These are phyloP conservation scores for Oryzias dopingdopingensis DNA, from an alignment of 2,797 vertebrate genomes.

Conservation along the genomic window DNA sequence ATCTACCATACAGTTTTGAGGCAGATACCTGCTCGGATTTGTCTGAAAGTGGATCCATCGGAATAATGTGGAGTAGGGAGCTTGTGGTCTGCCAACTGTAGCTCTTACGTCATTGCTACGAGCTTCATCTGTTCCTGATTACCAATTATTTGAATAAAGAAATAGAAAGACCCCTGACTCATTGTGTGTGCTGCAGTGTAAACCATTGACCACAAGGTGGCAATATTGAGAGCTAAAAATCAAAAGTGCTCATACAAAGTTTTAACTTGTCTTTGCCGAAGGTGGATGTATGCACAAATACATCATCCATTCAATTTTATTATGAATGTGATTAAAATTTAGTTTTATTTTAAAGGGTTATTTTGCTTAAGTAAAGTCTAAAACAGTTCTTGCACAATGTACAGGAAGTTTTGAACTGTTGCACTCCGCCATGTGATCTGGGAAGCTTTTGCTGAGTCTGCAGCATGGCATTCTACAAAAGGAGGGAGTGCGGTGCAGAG, in stretches of 20 bases:
- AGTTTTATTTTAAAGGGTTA: background rate
- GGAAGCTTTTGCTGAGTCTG: constrained; percentile 59
- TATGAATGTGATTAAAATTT: background rate
- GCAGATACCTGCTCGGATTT: no score
- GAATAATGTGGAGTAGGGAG: no score
- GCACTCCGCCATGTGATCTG: constrained; percentile 63
- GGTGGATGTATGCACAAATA: background rate
- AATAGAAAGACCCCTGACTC: no score
- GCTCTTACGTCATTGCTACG: no score
- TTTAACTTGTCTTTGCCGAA: background rate
- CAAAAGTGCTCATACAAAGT: no score
- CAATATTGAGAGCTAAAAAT: constrained; percentile 25
- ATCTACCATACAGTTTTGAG: no score
- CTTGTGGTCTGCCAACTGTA: no score
- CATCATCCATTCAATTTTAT: no score
- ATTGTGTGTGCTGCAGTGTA: constrained; percentile 1
- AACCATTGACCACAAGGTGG: constrained; percentile 57
- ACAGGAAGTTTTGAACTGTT: constrained; percentile 53
- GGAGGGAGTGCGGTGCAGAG: constrained; percentile 34
- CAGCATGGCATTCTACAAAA: constrained; percentile 46
- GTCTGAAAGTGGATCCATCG: no score
- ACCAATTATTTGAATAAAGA: no score
- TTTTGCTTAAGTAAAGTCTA: background rate
- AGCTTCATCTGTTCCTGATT: no score
- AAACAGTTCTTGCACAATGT: constrained; percentile 37